A percentile compares a stretch with the other conserved stretches of the same genome.
Evolutionary conservation across 2,888 invertebrate species (phyloP).

Genomic region (Altica lythri): DNA sequence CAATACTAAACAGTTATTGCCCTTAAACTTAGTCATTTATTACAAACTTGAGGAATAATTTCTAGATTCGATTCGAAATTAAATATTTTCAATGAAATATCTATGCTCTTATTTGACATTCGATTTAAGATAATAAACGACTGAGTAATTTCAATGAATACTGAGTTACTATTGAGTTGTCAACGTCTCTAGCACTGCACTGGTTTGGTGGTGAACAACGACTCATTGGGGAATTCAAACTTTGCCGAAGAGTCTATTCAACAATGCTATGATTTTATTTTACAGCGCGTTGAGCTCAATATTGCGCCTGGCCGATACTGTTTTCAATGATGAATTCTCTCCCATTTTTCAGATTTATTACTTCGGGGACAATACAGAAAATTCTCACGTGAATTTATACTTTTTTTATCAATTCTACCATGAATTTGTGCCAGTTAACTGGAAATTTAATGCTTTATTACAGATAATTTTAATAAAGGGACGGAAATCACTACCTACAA

Average conservation of each 20-base stretch:
- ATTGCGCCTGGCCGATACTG: constrained; percentile 19
- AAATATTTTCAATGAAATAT: too few species aligned
- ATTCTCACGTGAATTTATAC: constrained; percentile 11
- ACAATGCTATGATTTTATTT: constrained; percentile 27
- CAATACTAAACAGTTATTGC: too few species aligned
- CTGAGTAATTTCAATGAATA: too few species aligned
- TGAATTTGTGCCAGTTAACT: constrained; percentile 12
- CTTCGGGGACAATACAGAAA: constrained; percentile 15
- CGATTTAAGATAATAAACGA: too few species aligned
- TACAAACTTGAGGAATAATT: too few species aligned
- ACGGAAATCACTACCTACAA: too few species aligned
- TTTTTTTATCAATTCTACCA: constrained; percentile 14
- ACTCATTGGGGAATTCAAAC: constrained; percentile 15
- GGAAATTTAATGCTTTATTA: constrained; percentile 8
- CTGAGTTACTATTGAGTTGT: too few species aligned
- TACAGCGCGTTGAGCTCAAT: constrained; percentile 26
- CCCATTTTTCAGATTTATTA: constrained; percentile 22
- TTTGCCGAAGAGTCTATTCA: constrained; percentile 24
- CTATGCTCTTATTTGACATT: too few species aligned
- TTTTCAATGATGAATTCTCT: constrained; percentile 21
- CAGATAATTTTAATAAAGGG: constrained; percentile 3
- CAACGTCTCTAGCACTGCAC: too few species aligned
- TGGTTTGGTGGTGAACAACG: constrained; percentile 13
- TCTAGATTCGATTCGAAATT: too few species aligned
- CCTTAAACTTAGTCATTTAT: too few species aligned